Evolutionary conservation across 2,888 invertebrate species (phyloP), one percentile per base, ranked within the genome.

Genomic region (Bellardia bayeri): DNA sequence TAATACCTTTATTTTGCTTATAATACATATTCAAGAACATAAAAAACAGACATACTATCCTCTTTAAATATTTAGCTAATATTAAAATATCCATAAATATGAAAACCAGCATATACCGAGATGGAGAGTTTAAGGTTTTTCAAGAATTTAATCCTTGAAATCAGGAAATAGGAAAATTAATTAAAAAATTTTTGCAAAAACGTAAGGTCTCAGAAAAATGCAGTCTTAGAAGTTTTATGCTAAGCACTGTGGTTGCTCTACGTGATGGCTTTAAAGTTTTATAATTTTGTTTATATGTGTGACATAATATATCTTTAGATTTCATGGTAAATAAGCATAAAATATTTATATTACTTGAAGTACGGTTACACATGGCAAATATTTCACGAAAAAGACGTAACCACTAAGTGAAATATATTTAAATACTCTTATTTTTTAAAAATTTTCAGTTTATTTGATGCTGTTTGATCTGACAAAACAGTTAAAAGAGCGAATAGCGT

Each of bases 241-340:
- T 40, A 30, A 66, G 42, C 30, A 11, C 6, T 23, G 23, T 14
- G 3, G n/a, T 75, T 23, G n/a, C 42, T 14, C 8, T 14, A 42
- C 37, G 37, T 56, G 23, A 8, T 2, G 51, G n/a, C 13, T 51
- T 51, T 7, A 14, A 37, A 58, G 7, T 68, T 66, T 56, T 40
- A 23, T 13, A 68, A n/a, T 33, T 37, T 14, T 71, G 14, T 40
- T 2, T 37, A 30, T 42, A 9, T 66, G 11, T 11, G 23, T 7
- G 14, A 23, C 45, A 30, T n/a, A 33, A n/a, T 51, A 8, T 54
- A 42, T 23, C 75, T 75, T 78, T 79, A 51, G 11, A 72, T 58
- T 71, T 78, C 40, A 72, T 66, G 64, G 49, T 58, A 84, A 74
- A 66, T 69, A 85, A 69, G 75, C 54, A 80, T 80, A 54, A 85